Conservation (phyloP, 1,140 invertebrate species). For the Dreissena polymorpha region DNA sequence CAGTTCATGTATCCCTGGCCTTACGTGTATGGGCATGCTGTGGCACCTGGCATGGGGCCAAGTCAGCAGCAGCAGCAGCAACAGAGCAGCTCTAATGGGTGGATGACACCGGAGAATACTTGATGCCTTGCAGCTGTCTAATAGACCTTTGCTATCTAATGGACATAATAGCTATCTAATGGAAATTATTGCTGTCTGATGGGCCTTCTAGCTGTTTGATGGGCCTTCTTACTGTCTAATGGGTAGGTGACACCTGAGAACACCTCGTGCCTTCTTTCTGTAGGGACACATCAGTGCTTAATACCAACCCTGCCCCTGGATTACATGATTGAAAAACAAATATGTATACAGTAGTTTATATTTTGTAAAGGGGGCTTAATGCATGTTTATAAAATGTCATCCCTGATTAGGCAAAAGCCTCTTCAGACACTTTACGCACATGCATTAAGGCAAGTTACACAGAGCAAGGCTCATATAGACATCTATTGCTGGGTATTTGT, state of each 20-base stretch:
- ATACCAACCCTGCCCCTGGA: constrained; percentile 5
- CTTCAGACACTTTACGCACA: too few species aligned
- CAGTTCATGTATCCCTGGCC: constrained; percentile 60
- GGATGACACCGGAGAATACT: not conserved
- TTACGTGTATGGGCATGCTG: constrained; percentile 52
- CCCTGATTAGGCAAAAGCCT: too few species aligned
- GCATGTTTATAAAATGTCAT: too few species aligned
- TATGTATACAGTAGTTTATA: too few species aligned
- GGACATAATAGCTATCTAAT: not conserved
- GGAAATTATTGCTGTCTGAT: not conserved
- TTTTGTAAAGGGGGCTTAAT: too few species aligned
- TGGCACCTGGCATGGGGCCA: not conserved
- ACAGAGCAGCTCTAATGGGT: not conserved
- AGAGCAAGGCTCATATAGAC: too few species aligned
- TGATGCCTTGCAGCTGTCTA: not conserved
- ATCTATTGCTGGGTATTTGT: too few species aligned
- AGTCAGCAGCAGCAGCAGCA: not conserved
- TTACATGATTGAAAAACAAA: not conserved
- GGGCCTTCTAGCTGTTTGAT: not conserved
- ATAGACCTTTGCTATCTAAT: not conserved
- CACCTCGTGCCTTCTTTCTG: not conserved
- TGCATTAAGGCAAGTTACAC: too few species aligned
- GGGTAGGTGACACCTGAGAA: not conserved
- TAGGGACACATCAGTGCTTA: not conserved
- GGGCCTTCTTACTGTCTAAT: not conserved